Evolutionary conservation across 2,113 vertebrate species (phyloP).

Genomic region (Carassius carassius): DNA sequence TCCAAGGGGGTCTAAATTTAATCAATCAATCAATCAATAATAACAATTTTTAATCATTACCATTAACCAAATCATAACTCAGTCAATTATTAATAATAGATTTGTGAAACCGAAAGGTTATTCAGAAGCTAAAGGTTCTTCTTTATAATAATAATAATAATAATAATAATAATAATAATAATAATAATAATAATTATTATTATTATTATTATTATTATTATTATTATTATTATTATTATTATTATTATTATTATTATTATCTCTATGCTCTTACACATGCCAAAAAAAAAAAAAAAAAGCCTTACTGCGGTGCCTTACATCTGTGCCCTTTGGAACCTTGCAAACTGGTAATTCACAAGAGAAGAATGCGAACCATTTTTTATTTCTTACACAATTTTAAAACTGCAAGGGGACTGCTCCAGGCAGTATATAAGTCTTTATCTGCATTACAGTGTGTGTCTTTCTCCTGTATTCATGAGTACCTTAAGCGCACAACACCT

Average conservation of each 20-base stretch:
- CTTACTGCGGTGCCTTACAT: background rate
- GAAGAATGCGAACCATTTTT: constrained; percentile 53
- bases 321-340: background rate
- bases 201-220: too few species aligned
- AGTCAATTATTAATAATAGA: too few species aligned
- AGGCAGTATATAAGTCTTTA: constrained; percentile 68
- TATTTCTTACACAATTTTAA: constrained; percentile 68
- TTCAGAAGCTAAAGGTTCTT: too few species aligned
- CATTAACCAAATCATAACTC: too few species aligned
- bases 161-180: too few species aligned
- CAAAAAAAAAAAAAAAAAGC: background rate
- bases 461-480: constrained; percentile 57
- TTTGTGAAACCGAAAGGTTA: too few species aligned
- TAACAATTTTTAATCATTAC: too few species aligned
- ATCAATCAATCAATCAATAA: too few species aligned
- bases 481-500: constrained; percentile 72
- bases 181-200: too few species aligned
- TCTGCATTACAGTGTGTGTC: constrained; percentile 70
- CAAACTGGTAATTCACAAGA: constrained; percentile 26
- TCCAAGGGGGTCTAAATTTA: background rate
- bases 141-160: too few species aligned
- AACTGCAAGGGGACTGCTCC: constrained; percentile 67
- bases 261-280: background rate
- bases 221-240: too few species aligned
- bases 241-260: too few species aligned